Base-by-base conservation (phyloP, 1,140 invertebrate genomes). In the Nasonia giraulti region DNA sequence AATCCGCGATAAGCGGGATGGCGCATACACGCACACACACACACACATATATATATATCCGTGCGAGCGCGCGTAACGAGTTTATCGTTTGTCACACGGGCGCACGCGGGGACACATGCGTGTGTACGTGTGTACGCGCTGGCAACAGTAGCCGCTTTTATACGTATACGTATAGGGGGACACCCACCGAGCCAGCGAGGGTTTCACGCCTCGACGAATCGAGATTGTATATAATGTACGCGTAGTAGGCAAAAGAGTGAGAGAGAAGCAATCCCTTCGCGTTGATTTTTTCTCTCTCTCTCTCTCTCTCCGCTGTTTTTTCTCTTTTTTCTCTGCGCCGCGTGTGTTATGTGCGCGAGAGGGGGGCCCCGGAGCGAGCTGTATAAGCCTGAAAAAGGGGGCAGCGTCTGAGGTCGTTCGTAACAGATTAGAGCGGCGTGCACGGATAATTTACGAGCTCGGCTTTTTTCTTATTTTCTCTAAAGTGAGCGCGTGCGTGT, bases 1-100 rank as follows among this genome's bases (percentile, higher is more conserved):
- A 92, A 92, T 91, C 89, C 91, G 89, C 88, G 91, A 92, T 91
- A 91, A 92, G 91, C 91, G 90, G 88, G 90, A 91, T 44, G 5
- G 5, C 33, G 5, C 33, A 37, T 0, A 44, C 8, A 44, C 91
- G n/a, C n/a, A n/a, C n/a, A n/a, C n/a, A n/a, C n/a, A n/a, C n/a
- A n/a, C n/a, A n/a, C n/a, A n/a, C n/a, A n/a, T n/a, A n/a, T n/a
- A n/a, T n/a, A 90, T 89, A 69, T n/a, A 40, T 44, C 20, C 74
- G 40, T 17, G 23, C 76, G 68, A 20, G 88, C 87, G 85, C 88
- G 88, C 91, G 89, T 92, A 92, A 92, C 91, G 91, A 92, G 92
- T 91, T 92, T 91, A 92, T 92, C 90, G 89, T 84, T 86, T 80
- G 83, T 84, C 78, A 66, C 69, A 62, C 40, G n/a, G 75, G 5